phyloP scores from a whole-genome alignment of 2,888 invertebrate species.

The Catotricha subobsoleta region DNA sequence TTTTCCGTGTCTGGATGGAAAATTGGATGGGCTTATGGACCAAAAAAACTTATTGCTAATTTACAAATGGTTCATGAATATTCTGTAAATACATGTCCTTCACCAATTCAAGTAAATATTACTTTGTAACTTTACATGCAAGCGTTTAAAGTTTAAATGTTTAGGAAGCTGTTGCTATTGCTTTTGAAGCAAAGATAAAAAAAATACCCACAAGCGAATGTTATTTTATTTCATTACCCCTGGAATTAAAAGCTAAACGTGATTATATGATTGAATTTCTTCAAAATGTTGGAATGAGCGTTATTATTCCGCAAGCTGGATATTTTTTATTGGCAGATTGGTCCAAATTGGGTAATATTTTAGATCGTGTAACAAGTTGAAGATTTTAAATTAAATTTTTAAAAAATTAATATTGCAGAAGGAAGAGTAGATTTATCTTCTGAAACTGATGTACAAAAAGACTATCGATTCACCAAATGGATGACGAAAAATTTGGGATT shows the following conservation, averaged over 20 bases:
- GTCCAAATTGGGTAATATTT: conserved; percentile 44
- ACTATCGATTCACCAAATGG: conserved; percentile 91
- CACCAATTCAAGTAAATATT: conserved; percentile 53
- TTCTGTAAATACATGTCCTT: conserved; percentile 76
- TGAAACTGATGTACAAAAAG: conserved; percentile 56
- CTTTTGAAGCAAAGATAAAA: conserved; percentile 69
- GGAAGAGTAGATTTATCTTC: conserved; percentile 46
- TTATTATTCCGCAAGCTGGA: conserved; percentile 88
- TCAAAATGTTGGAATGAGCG: conserved; percentile 64
- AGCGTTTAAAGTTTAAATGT: conserved; percentile 10
- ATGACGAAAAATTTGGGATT: conserved; percentile 83
- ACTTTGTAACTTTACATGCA: not conserved
- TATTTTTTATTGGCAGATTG: conserved; percentile 96
- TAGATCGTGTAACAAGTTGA: not conserved
- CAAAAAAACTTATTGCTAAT: conserved; percentile 58
- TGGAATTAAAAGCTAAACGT: conserved; percentile 57
- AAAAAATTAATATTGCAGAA: conserved; percentile 24
- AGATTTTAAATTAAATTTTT: conserved; percentile 6
- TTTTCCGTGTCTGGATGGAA: conserved; percentile 98
- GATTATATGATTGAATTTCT: conserved; percentile 62
- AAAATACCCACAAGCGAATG: conserved; percentile 55
- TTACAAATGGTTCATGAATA: conserved; percentile 86
- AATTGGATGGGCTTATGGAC: conserved; percentile 92
- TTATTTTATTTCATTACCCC: conserved; percentile 60
- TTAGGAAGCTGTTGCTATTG: conserved; percentile 78